Conservation (phyloP, 2,888 invertebrate species). For the Silvanus unidentatus region DNA sequence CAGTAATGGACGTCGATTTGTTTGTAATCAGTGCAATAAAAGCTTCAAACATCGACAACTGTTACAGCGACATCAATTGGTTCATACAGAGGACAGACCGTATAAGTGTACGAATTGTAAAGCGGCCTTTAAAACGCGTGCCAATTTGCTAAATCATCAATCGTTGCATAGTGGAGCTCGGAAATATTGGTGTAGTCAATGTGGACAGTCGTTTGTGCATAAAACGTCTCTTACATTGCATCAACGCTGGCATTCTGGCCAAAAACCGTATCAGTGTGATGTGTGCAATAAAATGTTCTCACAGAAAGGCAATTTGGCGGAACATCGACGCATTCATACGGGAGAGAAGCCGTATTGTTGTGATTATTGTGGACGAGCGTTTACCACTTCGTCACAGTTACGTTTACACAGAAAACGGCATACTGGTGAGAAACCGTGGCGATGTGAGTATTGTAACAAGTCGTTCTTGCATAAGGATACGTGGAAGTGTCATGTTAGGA, state of each 20-base stretch:
- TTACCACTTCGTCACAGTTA: constrained; percentile 70
- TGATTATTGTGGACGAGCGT: constrained; percentile 58
- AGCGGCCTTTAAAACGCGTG: constrained; percentile 64
- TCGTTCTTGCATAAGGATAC: constrained; percentile 57
- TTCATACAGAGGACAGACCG: constrained; percentile 66
- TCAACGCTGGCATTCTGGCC: constrained; percentile 63
- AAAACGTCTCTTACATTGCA: constrained; percentile 73
- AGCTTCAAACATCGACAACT: constrained; percentile 69
- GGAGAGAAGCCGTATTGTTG: constrained; percentile 73
- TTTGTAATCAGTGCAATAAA: constrained; percentile 70
- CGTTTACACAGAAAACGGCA: constrained; percentile 61
- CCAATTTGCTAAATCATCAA: constrained; percentile 67
- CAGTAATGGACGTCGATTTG: constrained; percentile 50
- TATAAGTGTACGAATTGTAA: constrained; percentile 56
- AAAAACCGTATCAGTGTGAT: constrained; percentile 62
- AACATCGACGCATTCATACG: constrained; percentile 71
- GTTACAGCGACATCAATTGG: constrained; percentile 69
- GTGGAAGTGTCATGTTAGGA: constrained; percentile 60
- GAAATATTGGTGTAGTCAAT: constrained; percentile 54
- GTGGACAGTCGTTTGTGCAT: constrained; percentile 68
- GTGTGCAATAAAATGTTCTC: constrained; percentile 69
- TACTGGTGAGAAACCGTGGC: constrained; percentile 55
- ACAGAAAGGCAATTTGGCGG: constrained; percentile 71
- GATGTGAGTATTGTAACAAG: constrained; percentile 55
- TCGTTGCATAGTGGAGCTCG: constrained; percentile 65